A percentile compares a stretch with the other conserved stretches of the same genome.
phyloP scores from a whole-genome alignment of 2,113 vertebrate genomes.

The Pseudorasbora parva region DNA sequence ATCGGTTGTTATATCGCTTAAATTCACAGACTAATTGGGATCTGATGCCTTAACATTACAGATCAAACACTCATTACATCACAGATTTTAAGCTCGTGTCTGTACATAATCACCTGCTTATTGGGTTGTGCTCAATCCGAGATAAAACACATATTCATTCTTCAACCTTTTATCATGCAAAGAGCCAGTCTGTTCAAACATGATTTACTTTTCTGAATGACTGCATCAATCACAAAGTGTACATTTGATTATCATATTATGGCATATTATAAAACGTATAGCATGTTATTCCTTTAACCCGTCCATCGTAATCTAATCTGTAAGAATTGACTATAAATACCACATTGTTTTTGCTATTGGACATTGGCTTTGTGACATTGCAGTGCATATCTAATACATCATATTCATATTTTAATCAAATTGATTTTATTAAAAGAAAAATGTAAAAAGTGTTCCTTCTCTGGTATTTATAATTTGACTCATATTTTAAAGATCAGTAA shows the following conservation, averaged over 20 bases:
- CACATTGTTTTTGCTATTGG: background rate
- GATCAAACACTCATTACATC: conserved; percentile 42
- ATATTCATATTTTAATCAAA: background rate
- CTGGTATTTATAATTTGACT: no score
- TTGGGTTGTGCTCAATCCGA: conserved; percentile 29
- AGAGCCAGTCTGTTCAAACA: conserved; percentile 24
- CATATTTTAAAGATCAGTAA: no score
- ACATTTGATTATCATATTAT: background rate
- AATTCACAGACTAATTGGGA: conserved; percentile 16
- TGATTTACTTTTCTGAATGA: conserved; percentile 14
- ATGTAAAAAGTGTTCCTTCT: background rate
- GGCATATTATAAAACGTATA: background rate
- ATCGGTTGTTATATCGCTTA: background rate
- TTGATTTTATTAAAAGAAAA: background rate
- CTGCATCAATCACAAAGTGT: background rate
- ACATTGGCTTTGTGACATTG: conserved; percentile 1
- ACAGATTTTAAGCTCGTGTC: conserved; percentile 23
- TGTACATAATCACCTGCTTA: conserved; percentile 41
- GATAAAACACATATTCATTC: conserved; percentile 37
- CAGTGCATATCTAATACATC: background rate
- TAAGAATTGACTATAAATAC: conserved; percentile 9
- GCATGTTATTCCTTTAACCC: background rate
- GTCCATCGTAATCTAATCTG: background rate
- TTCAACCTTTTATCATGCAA: conserved; percentile 25
- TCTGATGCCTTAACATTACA: conserved; percentile 24